Evolutionary conservation across 2,113 vertebrate genomes (phyloP).

Genomic region (Narcine bancroftii): DNA sequence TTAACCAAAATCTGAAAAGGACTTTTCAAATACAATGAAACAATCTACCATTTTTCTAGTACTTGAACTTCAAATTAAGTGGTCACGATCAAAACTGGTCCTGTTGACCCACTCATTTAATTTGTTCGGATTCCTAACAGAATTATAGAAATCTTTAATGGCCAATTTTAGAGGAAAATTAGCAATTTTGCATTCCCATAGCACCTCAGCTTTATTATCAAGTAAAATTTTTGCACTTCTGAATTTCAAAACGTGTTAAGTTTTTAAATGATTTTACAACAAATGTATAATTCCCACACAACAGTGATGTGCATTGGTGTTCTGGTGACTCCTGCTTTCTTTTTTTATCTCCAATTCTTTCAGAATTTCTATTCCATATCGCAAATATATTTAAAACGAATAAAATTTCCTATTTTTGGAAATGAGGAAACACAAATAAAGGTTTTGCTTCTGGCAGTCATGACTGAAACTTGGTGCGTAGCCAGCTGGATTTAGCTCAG

Average conservation of each 20-base stretch:
- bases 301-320: neutral
- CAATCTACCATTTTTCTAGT: neutral
- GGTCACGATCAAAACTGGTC: neutral
- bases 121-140: too few species aligned
- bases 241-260: neutral
- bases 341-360: neutral
- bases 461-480: neutral
- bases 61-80: neutral
- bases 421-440: neutral
- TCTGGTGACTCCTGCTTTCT: neutral
- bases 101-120: neutral
- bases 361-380: neutral
- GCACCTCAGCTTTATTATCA: neutral
- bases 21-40: neutral
- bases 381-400: neutral
- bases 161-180: neutral
- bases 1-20: neutral
- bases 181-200: neutral
- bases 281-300: neutral
- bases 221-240: neutral
- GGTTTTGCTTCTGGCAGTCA: neutral
- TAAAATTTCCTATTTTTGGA: neutral
- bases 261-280: neutral
- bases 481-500: neutral
- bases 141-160: neutral